phyloP scores from a whole-genome alignment of 2,797 vertebrate genomes.

The Sebastes trivittatus region DNA sequence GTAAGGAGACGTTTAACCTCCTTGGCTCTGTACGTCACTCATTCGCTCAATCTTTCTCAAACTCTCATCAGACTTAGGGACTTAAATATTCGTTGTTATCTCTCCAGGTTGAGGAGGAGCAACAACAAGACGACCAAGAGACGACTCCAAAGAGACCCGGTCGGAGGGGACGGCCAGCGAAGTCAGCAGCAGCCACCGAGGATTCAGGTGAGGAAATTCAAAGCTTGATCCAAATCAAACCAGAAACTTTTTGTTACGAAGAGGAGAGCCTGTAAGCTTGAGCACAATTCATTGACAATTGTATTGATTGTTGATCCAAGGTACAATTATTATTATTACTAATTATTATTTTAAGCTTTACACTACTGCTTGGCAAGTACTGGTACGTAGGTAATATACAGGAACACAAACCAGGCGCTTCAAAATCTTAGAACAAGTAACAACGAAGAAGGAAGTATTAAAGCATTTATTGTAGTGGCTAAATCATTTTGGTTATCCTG shows the following conservation, averaged over 20 bases:
- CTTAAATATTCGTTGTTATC: not conserved
- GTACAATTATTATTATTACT: not conserved
- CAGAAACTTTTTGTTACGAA: not conserved
- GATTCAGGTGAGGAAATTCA: constrained; percentile 59
- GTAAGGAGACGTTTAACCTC: not conserved
- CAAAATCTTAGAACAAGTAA: not conserved
- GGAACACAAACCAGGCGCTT: not conserved
- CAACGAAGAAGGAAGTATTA: not conserved
- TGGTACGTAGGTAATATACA: not conserved
- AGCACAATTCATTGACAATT: not conserved
- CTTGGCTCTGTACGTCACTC: not conserved
- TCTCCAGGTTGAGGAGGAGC: constrained; percentile 60
- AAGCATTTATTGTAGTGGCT: too few species aligned
- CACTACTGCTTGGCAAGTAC: not conserved
- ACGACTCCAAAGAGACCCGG: constrained; percentile 55
- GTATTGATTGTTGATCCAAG: not conserved
- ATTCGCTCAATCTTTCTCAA: not conserved
- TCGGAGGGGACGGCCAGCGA: constrained; percentile 77
- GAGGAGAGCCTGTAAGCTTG: not conserved
- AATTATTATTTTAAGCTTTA: not conserved
- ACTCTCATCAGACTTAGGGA: not conserved
- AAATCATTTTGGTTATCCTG: not conserved
- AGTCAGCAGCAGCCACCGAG: constrained; percentile 52
- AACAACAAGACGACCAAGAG: constrained; percentile 62
- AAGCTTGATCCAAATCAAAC: not conserved